Base-by-base conservation (phyloP, 2,888 invertebrate genomes). In the Sesia bembeciformis region DNA sequence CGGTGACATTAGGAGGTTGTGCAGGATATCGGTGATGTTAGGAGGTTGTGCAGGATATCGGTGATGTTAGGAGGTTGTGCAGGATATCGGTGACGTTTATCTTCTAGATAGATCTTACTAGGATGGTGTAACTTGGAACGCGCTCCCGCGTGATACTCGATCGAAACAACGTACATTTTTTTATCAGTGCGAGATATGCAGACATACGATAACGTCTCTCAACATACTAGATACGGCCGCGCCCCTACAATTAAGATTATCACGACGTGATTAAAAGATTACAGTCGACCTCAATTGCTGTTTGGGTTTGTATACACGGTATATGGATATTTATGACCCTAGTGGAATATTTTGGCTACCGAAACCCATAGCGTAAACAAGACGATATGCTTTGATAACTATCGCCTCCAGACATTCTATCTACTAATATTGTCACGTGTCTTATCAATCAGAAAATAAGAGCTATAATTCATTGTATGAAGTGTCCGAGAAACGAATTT, bases 181-280 rank as follows among this genome's bases (percentile, higher is more conserved):
- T 57, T 59, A 59, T 59, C 59, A 50, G 75, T 76, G 52, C 53
- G 58, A 61, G 68, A 69, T 68, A 70, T 57, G 56, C 52, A 62
- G 66, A 65, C 65, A 62, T 56, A 57, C 59, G 71, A 70, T 72
- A 72, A 58, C 54, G 59, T 63, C 62, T 67, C 64, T 64, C 57
- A 55, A 57, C 53, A 52, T n/a, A 41, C 40, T 40, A 57, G 73
- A 74, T 72, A 72, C 58, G 66, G 72, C 79, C 84, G 76, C 83
- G 76, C 87, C 85, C 76, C 76, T 79, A 62, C 74, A 72, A 81
- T 84, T 82, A 79, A 67, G 78, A 82, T 84, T 78, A 80, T 81
- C 74, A 56, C 53, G 55, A 50, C 59, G 58, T 64, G 68, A 77
- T 80, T 77, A 74, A 60, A 58, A 66, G 75, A 81, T 81, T 78